Base-by-base conservation (phyloP, 2,113 vertebrate species). In the Rhizomys pruinosus region DNA sequence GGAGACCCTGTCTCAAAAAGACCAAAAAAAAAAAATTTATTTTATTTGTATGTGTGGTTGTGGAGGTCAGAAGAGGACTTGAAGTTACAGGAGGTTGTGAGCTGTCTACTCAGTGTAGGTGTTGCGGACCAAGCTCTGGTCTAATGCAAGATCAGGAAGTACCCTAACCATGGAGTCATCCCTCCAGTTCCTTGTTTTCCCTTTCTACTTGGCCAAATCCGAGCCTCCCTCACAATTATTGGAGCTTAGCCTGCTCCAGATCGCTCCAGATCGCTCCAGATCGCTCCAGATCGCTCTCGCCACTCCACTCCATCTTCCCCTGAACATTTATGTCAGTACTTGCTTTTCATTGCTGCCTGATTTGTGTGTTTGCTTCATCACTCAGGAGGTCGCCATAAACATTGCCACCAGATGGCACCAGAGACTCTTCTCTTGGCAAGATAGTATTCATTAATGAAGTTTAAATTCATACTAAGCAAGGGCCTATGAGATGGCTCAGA, bases 401-500 rank as follows among this genome's bases (percentile, higher is more conserved):
- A 12, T 87, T 86, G 72, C 95, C 95, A 84, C 89, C 27, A 97
- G 96, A 76, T 95, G 96, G 93, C 95, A 82, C 34, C 16, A 90
- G 59, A 89, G 64, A 64, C 76, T 47, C 61, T 72, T 42, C 16
- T 17, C 19, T 72, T 87, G 77, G 52, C 61, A 93, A 13, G 15
- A 22, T 77, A 64, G n/a, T 16, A 47, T 78, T 94, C 82, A 84
- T 72, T 94, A 90, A 32, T 52, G 42, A 94, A 80, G 68, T 63
- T 89, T 91, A 87, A 96, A 76, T 3, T 79, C 85, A 34, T 88
- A 72, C 42, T 92, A 90, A 82, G 44, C 44, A 82, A 55, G 44
- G 16, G 7, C 15, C 44, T 74, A 12, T 13, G 39, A 44, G 42
- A 13, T 73, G 39, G 25, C 72, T 74, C 12, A 47, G 25, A 23